These are phyloP conservation scores for Gallinago jamesoni DNA, from an alignment of 2,113 vertebrate species.

Conservation along the genomic window DNA sequence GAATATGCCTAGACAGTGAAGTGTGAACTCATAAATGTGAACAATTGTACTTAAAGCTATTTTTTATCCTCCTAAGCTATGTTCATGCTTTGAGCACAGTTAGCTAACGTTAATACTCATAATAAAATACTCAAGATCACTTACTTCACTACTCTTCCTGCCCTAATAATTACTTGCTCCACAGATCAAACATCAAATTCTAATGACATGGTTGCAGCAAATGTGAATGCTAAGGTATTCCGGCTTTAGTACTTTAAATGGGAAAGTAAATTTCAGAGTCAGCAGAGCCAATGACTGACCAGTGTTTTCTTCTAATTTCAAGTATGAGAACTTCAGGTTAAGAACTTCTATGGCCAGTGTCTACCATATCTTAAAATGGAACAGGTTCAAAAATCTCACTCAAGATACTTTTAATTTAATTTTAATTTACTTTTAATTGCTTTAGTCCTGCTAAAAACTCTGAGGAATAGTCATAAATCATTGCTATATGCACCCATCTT, in stretches of 20 bases:
- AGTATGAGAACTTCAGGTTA: not conserved
- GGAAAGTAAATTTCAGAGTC: not conserved
- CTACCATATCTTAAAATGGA: not conserved
- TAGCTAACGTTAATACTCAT: not conserved
- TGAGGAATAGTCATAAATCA: not conserved
- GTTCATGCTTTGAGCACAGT: not conserved
- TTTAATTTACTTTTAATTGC: too few species aligned
- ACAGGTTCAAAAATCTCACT: not conserved
- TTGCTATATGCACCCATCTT: not conserved
- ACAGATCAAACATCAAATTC: slow-evolving; percentile 3
- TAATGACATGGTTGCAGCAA: not conserved
- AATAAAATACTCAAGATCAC: slow-evolving; percentile 5
- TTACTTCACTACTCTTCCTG: not conserved
- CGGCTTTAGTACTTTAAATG: not conserved
- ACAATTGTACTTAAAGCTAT: not conserved
- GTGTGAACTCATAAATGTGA: slow-evolving; percentile 18
- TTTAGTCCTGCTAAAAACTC: not conserved
- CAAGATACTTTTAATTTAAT: not conserved
- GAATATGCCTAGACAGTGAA: not conserved
- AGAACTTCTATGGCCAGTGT: not conserved
- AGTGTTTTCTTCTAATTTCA: not conserved
- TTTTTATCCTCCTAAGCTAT: not conserved
- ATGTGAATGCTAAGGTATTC: not conserved
- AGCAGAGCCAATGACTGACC: not conserved
- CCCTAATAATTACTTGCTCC: slow-evolving; percentile 2